phyloP scores from a whole-genome alignment of 2,797 vertebrate genomes.

The Galaxias olidus region DNA sequence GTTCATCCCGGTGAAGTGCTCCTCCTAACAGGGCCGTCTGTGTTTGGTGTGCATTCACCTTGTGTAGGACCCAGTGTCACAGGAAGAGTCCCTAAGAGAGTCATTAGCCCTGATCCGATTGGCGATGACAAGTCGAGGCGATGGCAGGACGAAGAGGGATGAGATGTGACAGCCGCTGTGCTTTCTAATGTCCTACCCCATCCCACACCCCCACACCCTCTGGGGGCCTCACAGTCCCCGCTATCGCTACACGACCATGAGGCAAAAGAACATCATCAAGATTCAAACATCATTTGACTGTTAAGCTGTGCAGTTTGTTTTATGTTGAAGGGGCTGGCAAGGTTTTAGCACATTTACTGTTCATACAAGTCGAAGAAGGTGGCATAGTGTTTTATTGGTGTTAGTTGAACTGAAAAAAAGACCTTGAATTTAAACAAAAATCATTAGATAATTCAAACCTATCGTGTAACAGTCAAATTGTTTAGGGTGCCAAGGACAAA shows the following conservation, averaged over 20 bases:
- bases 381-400: too few species aligned
- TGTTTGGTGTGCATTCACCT: slow-evolving; percentile 41
- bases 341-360: slow-evolving; percentile 25
- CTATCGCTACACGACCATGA: slow-evolving; percentile 40
- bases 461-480: too few species aligned
- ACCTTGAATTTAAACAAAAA: too few species aligned
- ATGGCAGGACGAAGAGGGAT: slow-evolving; percentile 47
- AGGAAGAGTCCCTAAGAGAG: slow-evolving; percentile 62
- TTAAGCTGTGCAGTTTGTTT: too few species aligned
- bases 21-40: slow-evolving; percentile 27
- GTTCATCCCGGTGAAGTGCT: too few species aligned
- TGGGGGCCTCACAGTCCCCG: slow-evolving; percentile 32
- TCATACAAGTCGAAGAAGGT: background rate
- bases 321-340: too few species aligned
- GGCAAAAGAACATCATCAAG: slow-evolving; percentile 63
- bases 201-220: slow-evolving; percentile 40
- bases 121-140: slow-evolving; percentile 52
- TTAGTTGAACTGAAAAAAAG: too few species aligned
- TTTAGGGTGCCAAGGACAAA: too few species aligned
- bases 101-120: slow-evolving; percentile 65
- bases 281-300: slow-evolving; percentile 24
- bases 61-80: slow-evolving; percentile 60
- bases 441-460: too few species aligned
- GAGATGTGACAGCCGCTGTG: slow-evolving; percentile 59
- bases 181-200: slow-evolving; percentile 52